A percentile compares a stretch with the other conserved stretches of the same genome.
phyloP scores from a whole-genome alignment of 2,888 invertebrate species.

The Spodoptera exigua region DNA sequence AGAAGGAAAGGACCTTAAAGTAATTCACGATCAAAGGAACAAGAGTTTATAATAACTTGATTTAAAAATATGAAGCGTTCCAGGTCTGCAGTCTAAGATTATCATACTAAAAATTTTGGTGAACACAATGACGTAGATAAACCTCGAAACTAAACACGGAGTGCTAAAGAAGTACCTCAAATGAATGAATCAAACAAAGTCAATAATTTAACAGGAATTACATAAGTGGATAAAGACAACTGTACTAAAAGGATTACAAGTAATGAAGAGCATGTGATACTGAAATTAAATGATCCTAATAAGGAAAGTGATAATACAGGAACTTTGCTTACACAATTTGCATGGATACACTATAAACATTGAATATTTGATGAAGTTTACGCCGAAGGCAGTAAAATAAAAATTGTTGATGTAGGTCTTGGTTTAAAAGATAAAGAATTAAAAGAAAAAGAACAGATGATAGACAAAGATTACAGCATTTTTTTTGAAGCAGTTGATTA shows the following conservation, averaged over 20 bases:
- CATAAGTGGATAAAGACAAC: slow-evolving; percentile 15
- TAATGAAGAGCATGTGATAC: slow-evolving; percentile 23
- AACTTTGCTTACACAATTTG: slow-evolving; percentile 36
- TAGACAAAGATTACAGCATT: no score
- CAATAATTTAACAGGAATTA: neutral
- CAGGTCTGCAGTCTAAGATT: no score
- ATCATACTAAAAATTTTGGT: no score
- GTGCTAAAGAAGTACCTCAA: slow-evolving; percentile 6
- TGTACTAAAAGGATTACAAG: slow-evolving; percentile 47
- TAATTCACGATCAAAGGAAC: no score
- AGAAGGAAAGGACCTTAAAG: no score
- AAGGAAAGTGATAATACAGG: slow-evolving; percentile 19
- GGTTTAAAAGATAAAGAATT: neutral
- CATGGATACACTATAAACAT: slow-evolving; percentile 1
- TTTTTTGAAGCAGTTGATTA: no score
- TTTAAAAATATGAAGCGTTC: no score
- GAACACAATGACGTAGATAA: neutral
- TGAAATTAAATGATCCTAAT: slow-evolving; percentile 7
- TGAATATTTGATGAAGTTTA: slow-evolving; percentile 11
- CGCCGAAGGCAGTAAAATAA: slow-evolving; percentile 2
- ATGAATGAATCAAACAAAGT: slow-evolving; percentile 2
- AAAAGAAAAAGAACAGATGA: neutral
- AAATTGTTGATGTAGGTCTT: slow-evolving; percentile 16
- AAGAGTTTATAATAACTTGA: no score
- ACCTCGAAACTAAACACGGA: slow-evolving; percentile 21